Evolutionary conservation across 2,888 invertebrate genomes (phyloP).

Genomic region (Aplocera efformata): DNA sequence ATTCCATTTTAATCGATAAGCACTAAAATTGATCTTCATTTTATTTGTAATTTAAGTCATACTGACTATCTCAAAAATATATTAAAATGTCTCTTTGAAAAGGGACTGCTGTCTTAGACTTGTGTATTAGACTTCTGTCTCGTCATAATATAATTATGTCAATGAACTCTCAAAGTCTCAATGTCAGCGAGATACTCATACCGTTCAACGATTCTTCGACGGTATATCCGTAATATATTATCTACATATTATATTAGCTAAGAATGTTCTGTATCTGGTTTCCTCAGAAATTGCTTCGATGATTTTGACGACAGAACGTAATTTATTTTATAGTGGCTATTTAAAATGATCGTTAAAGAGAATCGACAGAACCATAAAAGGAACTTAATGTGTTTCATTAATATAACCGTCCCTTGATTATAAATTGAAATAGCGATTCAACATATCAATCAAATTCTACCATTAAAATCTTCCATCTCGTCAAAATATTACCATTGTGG

Average conservation of each 20-base stretch:
- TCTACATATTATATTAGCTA: neutral
- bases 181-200: conserved; percentile 63
- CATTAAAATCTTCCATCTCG: too few species aligned
- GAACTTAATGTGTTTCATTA: conserved; percentile 43
- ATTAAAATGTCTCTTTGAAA: conserved; percentile 40
- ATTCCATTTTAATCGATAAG: too few species aligned
- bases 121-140: too few species aligned
- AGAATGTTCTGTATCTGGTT: conserved; percentile 31
- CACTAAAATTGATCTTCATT: too few species aligned
- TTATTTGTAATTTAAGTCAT: too few species aligned
- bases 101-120: conserved; percentile 51
- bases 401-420: conserved; percentile 31
- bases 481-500: conserved; percentile 35
- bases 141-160: conserved; percentile 57
- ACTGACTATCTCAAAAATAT: too few species aligned
- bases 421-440: conserved; percentile 40
- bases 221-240: too few species aligned
- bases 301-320: conserved; percentile 37
- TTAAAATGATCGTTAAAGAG: conserved; percentile 39
- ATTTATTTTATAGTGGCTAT: conserved; percentile 40
- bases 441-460: too few species aligned
- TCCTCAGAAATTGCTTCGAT: conserved; percentile 27
- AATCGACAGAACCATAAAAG: conserved; percentile 40
- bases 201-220: conserved; percentile 19
- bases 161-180: conserved; percentile 76